Conservation (phyloP, 2,113 vertebrate genomes). For the Xyliphius kryptos region DNA sequence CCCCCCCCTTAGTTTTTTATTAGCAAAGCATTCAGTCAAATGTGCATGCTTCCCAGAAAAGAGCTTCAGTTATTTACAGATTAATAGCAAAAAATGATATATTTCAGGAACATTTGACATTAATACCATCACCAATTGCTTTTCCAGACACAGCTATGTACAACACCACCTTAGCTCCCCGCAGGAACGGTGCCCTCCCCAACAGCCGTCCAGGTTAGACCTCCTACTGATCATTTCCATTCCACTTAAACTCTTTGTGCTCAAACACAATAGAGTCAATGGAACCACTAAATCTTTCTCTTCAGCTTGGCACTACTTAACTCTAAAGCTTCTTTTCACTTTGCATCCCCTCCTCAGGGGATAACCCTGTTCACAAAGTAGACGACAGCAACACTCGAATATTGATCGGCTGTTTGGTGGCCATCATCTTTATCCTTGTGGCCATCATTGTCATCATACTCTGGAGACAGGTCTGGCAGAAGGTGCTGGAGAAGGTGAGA, state of each 20-base stretch:
- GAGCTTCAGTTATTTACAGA: too few species aligned
- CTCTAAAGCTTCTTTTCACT: neutral
- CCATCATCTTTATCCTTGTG: slow-evolving; percentile 94
- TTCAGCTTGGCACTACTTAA: neutral
- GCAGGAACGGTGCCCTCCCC: slow-evolving; percentile 62
- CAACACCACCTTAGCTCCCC: slow-evolving; percentile 76
- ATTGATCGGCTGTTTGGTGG: slow-evolving; percentile 91
- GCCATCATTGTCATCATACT: slow-evolving; percentile 96
- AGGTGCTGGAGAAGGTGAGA: slow-evolving; percentile 96
- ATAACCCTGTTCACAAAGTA: slow-evolving; percentile 85
- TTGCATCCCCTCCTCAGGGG: slow-evolving; percentile 57
- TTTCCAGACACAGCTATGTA: slow-evolving; percentile 90
- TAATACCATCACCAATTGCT: too few species aligned
- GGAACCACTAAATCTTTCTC: too few species aligned
- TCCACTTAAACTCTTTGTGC: too few species aligned
- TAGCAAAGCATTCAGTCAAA: too few species aligned
- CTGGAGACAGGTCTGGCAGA: slow-evolving; percentile 98
- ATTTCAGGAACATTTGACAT: too few species aligned
- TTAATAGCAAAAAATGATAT: too few species aligned
- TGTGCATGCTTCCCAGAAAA: too few species aligned
- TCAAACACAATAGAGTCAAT: too few species aligned
- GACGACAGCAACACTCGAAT: slow-evolving; percentile 95
- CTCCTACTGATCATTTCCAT: neutral
- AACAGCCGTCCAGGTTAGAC: slow-evolving; percentile 64
- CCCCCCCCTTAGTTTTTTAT: too few species aligned